Conservation (phyloP, 2,797 vertebrate genomes). For the Hydrocynus forskahlii region DNA sequence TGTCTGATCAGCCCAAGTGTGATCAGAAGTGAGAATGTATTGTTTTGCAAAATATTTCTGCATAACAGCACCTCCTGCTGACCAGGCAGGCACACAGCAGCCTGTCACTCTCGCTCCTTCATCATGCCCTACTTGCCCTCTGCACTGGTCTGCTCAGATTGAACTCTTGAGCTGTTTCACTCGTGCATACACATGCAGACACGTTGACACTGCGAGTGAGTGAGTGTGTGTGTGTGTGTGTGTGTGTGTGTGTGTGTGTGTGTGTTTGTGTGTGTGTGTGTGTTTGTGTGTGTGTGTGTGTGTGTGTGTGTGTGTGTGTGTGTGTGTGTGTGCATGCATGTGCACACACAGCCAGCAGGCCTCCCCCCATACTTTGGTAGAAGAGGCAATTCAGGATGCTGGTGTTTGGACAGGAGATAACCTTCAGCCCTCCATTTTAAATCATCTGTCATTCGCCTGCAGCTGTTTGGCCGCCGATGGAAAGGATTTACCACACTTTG, state of each 20-base stretch:
- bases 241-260: neutral
- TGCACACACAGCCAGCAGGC: slow-evolving; percentile 40
- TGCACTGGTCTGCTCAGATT: slow-evolving; percentile 50
- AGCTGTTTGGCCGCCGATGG: slow-evolving; percentile 65
- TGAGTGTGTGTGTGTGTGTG: neutral
- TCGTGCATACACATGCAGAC: neutral
- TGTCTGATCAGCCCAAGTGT: neutral
- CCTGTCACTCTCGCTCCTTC: slow-evolving; percentile 41
- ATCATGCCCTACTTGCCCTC: slow-evolving; percentile 37
- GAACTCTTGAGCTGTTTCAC: slow-evolving; percentile 32
- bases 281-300: neutral
- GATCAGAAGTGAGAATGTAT: neutral
- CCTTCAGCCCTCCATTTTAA: slow-evolving; percentile 66
- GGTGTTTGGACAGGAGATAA: slow-evolving; percentile 65
- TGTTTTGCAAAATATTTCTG: slow-evolving; percentile 47
- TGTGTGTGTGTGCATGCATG: neutral
- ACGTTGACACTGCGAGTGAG: neutral
- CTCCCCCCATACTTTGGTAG: slow-evolving; percentile 33
- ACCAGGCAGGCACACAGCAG: slow-evolving; percentile 53
- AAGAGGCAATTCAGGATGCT: slow-evolving; percentile 51
- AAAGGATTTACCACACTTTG: slow-evolving; percentile 65
- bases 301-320: neutral
- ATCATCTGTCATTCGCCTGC: slow-evolving; percentile 61
- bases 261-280: neutral
- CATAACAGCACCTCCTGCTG: slow-evolving; percentile 78